Base-by-base conservation (phyloP, 2,113 vertebrate species). In the Eleginops maclovinus region DNA sequence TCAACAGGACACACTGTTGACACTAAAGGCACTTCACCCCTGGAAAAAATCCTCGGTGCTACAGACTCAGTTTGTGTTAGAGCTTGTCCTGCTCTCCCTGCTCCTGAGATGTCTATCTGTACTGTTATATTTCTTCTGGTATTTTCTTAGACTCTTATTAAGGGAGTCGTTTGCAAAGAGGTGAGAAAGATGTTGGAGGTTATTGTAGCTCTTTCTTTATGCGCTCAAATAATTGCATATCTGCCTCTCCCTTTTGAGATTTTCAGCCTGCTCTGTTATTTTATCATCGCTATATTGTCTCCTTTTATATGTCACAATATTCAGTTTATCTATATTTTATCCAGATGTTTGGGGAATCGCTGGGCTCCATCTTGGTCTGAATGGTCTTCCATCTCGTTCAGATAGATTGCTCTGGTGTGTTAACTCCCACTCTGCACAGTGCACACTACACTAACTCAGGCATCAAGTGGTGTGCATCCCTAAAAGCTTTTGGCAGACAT, bases 11-110 rank as follows among this genome's bases (percentile, higher is more conserved):
- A 74, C 71, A 87, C 74, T 93, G 93, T 94, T 94, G 93, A 94
- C 89, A 93, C 86, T 87, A 91, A 92, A 93, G 84, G 87, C 87
- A 93, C 86, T 93, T 92, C 89, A 87, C 70, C 84, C 82, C 67
- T 56, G 63, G 77, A 84, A 89, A 89, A 79, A 77, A 49, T 58
- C 36, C 79, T 77, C 59, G 2, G 9, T 17, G 16, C 78, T 77
- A 21, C 63, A 69, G 87, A 60, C 83, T 65, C 80, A 72, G 81
- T 85, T n/a, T n/a, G 85, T 86, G 77, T 79, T 64, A 62, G 79
- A 56, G 76, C 75, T 26, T 70, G 82, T 93, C 70, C 79, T 77
- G 66, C 67, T 66, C 47, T 46, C 72, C 28, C 65, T 65, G 79
- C 86, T 90, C 65, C 83, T 64, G 84, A 70, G 63, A 71, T 77